Percentiles rank a stretch among this genome's conserved stretches.
Conservation (phyloP, 2,113 vertebrate genomes). For the Fulica atra region DNA sequence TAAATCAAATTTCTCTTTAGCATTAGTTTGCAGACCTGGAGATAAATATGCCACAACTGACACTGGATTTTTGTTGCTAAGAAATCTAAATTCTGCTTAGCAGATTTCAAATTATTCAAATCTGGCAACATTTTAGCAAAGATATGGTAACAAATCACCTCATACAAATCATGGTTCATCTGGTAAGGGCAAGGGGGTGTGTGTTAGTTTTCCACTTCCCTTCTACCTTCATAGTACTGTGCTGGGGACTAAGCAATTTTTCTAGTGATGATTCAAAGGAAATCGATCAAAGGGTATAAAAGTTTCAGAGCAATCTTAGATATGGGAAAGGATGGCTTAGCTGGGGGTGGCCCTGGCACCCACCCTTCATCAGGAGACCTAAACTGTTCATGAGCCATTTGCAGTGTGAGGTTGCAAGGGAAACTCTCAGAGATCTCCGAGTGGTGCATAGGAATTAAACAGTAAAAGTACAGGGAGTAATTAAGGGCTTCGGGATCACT, state of each 20-base stretch:
- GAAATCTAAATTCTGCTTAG: neutral
- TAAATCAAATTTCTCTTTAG: neutral
- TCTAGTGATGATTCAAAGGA: neutral
- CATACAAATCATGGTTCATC: neutral
- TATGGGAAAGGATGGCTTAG: neutral
- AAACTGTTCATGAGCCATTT: neutral
- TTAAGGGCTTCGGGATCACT: neutral
- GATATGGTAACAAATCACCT: neutral
- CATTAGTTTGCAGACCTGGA: neutral
- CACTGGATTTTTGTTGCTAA: neutral
- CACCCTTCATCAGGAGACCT: neutral
- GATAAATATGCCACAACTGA: neutral
- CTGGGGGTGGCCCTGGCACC: neutral
- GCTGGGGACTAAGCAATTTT: neutral
- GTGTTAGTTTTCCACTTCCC: neutral
- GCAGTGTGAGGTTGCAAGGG: neutral
- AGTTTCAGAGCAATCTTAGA: neutral
- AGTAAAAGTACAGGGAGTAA: neutral
- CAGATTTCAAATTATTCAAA: neutral
- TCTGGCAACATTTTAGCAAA: neutral
- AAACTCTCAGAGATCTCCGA: neutral
- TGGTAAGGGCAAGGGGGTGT: rapidly evolving
- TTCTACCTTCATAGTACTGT: neutral
- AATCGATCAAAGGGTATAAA: neutral
- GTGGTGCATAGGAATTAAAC: neutral